These are phyloP conservation scores for Forbesichthys agassizii DNA, from an alignment of 2,113 vertebrate species.

Conservation along the genomic window DNA sequence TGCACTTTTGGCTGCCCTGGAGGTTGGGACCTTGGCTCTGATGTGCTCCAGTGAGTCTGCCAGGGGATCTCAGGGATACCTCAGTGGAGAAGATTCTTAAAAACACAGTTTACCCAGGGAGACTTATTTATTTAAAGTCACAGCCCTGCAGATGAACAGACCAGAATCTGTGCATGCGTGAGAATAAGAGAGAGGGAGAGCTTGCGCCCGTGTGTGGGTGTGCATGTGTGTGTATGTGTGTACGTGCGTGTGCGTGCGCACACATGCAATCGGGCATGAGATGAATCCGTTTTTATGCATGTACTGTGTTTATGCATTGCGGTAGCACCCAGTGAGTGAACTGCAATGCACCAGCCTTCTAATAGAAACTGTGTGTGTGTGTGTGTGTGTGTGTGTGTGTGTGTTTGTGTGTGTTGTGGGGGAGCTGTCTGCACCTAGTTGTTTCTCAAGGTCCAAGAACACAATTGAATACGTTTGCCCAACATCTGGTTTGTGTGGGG, in stretches of 20 bases:
- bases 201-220: slow-evolving; percentile 1
- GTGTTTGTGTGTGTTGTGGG: not conserved
- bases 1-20: slow-evolving; percentile 37
- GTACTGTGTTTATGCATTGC: not conserved
- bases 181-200: not conserved
- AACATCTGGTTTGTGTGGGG: slow-evolving; percentile 1
- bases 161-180: slow-evolving; percentile 2
- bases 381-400: slow-evolving; percentile 6
- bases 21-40: slow-evolving; percentile 50
- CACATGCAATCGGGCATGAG: not conserved
- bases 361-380: slow-evolving; percentile 2
- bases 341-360: not conserved
- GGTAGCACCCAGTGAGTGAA: not conserved
- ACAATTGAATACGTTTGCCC: not conserved
- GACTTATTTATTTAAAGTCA: slow-evolving; percentile 65
- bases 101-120: slow-evolving; percentile 65
- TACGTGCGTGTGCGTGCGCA: not conserved
- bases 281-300: not conserved
- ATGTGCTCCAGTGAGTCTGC: slow-evolving; percentile 59
- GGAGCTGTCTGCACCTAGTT: not conserved
- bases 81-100: slow-evolving; percentile 54
- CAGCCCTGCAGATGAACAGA: slow-evolving; percentile 22
- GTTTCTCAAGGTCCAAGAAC: not conserved
- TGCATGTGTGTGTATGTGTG: slow-evolving; percentile 5
- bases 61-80: slow-evolving; percentile 58